A percentile compares a stretch with the other conserved stretches of the same genome.
phyloP scores from a whole-genome alignment of 2,113 vertebrate species.

The Aspiorhynchus laticeps region DNA sequence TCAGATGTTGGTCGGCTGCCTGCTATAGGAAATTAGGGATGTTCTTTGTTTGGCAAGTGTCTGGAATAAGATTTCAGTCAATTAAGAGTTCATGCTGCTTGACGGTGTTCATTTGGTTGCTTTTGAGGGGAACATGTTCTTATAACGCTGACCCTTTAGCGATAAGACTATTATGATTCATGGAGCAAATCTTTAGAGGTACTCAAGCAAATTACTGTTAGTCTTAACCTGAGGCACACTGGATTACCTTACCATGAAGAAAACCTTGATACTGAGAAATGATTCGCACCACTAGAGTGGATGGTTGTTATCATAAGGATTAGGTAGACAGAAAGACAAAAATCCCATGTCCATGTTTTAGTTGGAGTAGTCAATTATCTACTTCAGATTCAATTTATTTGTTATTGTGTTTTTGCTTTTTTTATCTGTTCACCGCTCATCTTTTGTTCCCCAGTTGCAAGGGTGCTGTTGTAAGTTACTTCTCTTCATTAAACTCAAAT shows the following conservation, averaged over 20 bases:
- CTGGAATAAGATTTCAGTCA: constrained; percentile 25
- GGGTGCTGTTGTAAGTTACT: background rate
- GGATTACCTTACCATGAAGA: constrained; percentile 62
- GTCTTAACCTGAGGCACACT: constrained; percentile 63
- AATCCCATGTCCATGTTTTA: constrained; percentile 69
- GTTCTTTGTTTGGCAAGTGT: constrained; percentile 45
- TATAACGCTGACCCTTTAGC: constrained; percentile 56
- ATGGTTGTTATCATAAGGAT: constrained; percentile 80
- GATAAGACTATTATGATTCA: constrained; percentile 73
- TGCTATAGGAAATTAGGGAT: constrained; percentile 44
- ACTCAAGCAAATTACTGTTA: constrained; percentile 67
- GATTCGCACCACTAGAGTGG: constrained; percentile 64
- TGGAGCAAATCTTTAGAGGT: constrained; percentile 67
- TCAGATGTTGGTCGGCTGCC: background rate
- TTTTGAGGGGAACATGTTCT: constrained; percentile 10
- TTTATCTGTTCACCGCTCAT: background rate
- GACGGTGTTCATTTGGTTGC: constrained; percentile 23
- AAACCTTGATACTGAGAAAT: constrained; percentile 62
- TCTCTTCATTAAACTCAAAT: background rate
- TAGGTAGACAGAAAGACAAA: constrained; percentile 77
- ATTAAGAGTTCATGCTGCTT: constrained; percentile 17
- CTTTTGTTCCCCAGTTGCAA: background rate
- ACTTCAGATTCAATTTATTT: constrained; percentile 6
- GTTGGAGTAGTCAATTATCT: constrained; percentile 69
- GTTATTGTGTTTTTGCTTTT: background rate